Percentiles rank a stretch among this genome's conserved stretches.
Conservation (phyloP, 2,888 invertebrate species). For the Chymomyza caudatula region DNA sequence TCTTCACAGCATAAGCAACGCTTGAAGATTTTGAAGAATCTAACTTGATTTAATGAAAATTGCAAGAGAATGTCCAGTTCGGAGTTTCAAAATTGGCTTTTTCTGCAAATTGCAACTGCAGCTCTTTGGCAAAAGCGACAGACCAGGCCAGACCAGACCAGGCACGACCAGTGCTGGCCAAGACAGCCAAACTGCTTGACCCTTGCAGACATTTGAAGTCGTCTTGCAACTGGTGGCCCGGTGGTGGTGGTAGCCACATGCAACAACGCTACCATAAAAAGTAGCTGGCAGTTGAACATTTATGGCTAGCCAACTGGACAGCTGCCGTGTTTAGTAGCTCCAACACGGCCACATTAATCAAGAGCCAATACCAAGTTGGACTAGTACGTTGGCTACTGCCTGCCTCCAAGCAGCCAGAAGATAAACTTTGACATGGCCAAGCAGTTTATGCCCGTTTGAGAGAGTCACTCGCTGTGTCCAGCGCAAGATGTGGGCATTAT, state of each 20-base stretch:
- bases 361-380: not conserved
- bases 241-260: constrained; percentile 33
- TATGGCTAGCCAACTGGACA: constrained; percentile 36
- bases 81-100: not conserved
- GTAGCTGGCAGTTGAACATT: constrained; percentile 40
- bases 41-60: no score
- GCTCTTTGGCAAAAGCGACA: not conserved
- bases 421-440: constrained; percentile 62
- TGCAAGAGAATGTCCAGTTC: not conserved
- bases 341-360: not conserved
- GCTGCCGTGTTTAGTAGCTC: not conserved
- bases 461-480: not conserved
- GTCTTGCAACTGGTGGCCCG: constrained; percentile 6
- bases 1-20: no score
- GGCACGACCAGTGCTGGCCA: not conserved
- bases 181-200: constrained; percentile 45
- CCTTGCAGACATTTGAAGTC: constrained; percentile 28
- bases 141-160: constrained; percentile 8
- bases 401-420: constrained; percentile 14
- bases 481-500: constrained; percentile 33
- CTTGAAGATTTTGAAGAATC: no score
- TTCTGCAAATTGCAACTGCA: not conserved
- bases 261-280: constrained; percentile 58
- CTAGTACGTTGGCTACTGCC: not conserved
- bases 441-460: constrained; percentile 10